Base-by-base conservation (phyloP, 2,888 invertebrate species). In the Drosophila mettleri region DNA sequence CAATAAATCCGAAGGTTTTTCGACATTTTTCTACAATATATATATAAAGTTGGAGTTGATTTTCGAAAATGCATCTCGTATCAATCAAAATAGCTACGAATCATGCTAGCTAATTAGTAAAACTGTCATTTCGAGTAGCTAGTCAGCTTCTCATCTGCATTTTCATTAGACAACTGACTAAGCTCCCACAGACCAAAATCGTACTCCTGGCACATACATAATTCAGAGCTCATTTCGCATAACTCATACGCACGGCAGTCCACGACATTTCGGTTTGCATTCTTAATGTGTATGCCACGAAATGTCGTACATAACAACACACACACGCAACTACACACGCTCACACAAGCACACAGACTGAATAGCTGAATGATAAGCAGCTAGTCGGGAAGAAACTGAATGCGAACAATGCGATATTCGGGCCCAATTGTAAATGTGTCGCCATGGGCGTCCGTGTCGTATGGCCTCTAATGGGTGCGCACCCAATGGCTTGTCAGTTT, bases 231-330 rank as follows among this genome's bases (percentile, higher is more conserved):
- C 53, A 59, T 65, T 57, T 41, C 63, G 51, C 48, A 72, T 87
- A 63, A 67, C 78, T 66, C 68, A 82, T 87, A 85, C 82, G 85
- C 86, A 66, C 38, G 41, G 67, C 61, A 43, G 59, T 52, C 63
- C 65, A 39, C 12, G 36, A 51, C 63, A 69, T 63, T 64, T 65
- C 45, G 55, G 45, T 59, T 61, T 53, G 61, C 60, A 70, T 61
- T 34, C 51, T 9, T 38, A 61, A 48, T 78, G 58, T 53, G 36
- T 46, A 52, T 54, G 45, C 45, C 63, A 51, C 60, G 57, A 70
- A 78, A 64, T 74, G 69, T 53, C 53, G 55, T 33, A 41, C n/a
- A n/a, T n/a, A n/a, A n/a, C n/a, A n/a, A n/a, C 45, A 57, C 20
- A 54, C 45, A 45, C 46, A 53, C 48, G 55, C 71, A 65, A 41